Percentiles rank a stretch among this genome's conserved stretches.
These are phyloP conservation scores for Eulithis prunata DNA, from an alignment of 2,888 invertebrate genomes.

Conservation along the genomic window DNA sequence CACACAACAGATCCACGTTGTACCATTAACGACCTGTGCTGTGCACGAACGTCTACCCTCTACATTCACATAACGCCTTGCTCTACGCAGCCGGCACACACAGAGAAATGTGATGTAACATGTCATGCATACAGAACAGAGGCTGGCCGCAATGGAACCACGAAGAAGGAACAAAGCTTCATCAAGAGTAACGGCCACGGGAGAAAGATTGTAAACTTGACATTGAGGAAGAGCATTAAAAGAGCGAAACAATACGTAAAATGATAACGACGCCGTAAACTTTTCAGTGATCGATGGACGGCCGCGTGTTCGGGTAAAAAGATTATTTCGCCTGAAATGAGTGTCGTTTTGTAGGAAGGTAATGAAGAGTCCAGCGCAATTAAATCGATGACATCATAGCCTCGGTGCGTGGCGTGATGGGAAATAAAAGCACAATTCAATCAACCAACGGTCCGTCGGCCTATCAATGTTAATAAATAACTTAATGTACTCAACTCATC, in stretches of 20 bases:
- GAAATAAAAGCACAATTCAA: slow-evolving; percentile 77
- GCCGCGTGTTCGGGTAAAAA: slow-evolving; percentile 44
- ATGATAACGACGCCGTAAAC: slow-evolving; percentile 64
- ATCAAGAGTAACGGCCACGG: slow-evolving; percentile 47
- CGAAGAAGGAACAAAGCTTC: slow-evolving; percentile 35
- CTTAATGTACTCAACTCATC: slow-evolving; percentile 13
- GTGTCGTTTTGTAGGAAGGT: slow-evolving; percentile 68
- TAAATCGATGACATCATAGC: slow-evolving; percentile 80
- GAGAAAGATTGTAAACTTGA: slow-evolving; percentile 52
- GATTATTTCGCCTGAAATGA: slow-evolving; percentile 61
- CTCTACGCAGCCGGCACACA: slow-evolving; percentile 51
- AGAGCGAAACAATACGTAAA: slow-evolving; percentile 57
- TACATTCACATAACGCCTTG: slow-evolving; percentile 56
- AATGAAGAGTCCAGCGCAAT: slow-evolving; percentile 74
- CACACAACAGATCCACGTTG: slow-evolving; percentile 76
- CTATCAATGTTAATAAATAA: slow-evolving; percentile 26
- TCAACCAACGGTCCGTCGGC: slow-evolving; percentile 49
- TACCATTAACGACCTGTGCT: slow-evolving; percentile 77
- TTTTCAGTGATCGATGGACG: slow-evolving; percentile 60
- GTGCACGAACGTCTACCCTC: slow-evolving; percentile 71
- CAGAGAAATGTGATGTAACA: slow-evolving; percentile 65
- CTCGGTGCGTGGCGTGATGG: slow-evolving; percentile 65
- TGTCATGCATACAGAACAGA: slow-evolving; percentile 61
- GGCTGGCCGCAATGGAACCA: slow-evolving; percentile 45
- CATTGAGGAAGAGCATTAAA: slow-evolving; percentile 59